Evolutionary conservation across 2,797 vertebrate genomes (phyloP).

Genomic region (Hemitrygon akajei): DNA sequence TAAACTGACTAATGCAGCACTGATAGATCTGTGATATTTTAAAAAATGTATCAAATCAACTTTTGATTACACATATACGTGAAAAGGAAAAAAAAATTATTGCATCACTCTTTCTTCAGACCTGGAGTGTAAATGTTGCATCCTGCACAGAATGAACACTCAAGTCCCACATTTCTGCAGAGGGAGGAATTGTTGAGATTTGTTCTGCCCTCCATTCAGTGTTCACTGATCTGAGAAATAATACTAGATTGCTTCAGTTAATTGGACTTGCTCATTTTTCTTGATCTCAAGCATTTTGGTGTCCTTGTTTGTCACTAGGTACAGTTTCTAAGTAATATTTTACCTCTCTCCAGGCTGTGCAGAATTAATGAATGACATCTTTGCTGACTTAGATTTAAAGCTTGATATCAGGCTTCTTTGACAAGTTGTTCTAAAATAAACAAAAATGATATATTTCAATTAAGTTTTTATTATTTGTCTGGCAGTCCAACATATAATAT

Average conservation of each 20-base stretch:
- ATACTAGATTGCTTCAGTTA: conserved; percentile 19
- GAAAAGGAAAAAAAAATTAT: background rate
- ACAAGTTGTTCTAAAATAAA: background rate
- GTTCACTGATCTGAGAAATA: background rate
- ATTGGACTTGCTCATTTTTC: background rate
- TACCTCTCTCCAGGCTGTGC: background rate
- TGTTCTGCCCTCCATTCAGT: background rate
- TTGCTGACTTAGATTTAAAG: background rate
- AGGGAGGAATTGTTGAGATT: background rate
- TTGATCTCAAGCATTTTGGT: background rate
- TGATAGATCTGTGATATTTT: background rate
- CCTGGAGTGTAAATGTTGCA: conserved; percentile 5
- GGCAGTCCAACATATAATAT: background rate
- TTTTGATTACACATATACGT: background rate
- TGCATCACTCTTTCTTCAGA: background rate
- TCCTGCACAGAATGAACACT: conserved; percentile 15
- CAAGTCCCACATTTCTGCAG: background rate
- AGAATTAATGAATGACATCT: background rate
- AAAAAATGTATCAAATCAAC: background rate
- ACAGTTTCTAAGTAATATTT: background rate
- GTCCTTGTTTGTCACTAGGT: background rate
- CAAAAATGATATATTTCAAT: background rate
- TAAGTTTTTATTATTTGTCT: background rate
- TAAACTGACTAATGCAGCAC: background rate
- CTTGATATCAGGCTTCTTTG: no score